Evolutionary conservation across 2,888 invertebrate species (phyloP), one percentile per base, ranked within the genome.

Genomic region (Furcula furcula): DNA sequence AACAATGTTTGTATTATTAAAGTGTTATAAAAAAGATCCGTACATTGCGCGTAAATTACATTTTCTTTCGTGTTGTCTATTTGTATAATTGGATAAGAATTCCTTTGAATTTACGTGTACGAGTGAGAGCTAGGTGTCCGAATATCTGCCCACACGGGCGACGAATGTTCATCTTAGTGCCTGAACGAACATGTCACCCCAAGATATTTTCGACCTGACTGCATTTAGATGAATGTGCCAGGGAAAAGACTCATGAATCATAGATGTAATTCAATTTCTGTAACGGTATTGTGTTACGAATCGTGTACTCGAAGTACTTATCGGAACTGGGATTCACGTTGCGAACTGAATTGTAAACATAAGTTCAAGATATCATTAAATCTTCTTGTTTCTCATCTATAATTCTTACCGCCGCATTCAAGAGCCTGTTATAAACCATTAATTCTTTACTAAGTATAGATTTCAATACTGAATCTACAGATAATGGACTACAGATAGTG

Each of bases 1-100:
- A 18, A 28, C 15, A 28, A n/a, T 28, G 28, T 28, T 28, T 28
- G 28, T 28, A 28, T 28, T 28, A 28, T 28, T 28, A 18, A 26
- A 28, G 28, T 28, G 28, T 28, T 16, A 28, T 28, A 18, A 28
- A 28, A 28, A 28, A 11, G 28, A 28, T 28, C 28, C 28, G 18
- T 28, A 10, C 28, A 28, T 16, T 11, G 28, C 16, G 18, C 28
- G 28, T 28, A 18, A 28, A 28, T 28, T 28, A 28, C 9, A 7
- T 7, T 26, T 26, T 26, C 14, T 18, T 10, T 18, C 28, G 10
- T n/a, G 16, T 28, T 28, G 28, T 28, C 18, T 10, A 28, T 28
- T 28, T 28, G 28, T 28, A 18, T 28, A 6, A 13, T 28, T 28
- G 3, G 18, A 28, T 28, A 28, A 28, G 28, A 18, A 18, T 28